Evolutionary conservation across 2,888 invertebrate species (phyloP).

Genomic region (Ferdinandea cuprea): DNA sequence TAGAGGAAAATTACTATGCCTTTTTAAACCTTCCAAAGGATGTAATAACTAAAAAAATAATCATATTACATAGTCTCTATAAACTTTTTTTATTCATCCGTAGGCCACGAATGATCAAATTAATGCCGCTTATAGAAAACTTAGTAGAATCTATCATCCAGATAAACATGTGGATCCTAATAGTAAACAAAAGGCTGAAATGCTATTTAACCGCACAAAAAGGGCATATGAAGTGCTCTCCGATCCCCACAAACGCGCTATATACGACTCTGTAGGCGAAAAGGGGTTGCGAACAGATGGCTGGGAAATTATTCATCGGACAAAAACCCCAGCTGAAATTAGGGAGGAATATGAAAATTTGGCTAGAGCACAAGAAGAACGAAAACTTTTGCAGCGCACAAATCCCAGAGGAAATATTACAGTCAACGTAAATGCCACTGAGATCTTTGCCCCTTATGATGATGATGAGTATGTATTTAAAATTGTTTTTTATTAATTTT

Average conservation of each 20-base stretch:
- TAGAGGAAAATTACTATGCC: constrained; percentile 94
- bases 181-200: constrained; percentile 94
- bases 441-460: constrained; percentile 93
- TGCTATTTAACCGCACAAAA: constrained; percentile 95
- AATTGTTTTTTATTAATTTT: too few species aligned
- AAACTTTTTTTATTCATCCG: constrained; percentile 34
- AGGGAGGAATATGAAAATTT: constrained; percentile 97
- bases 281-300: constrained; percentile 96
- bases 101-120: constrained; percentile 97
- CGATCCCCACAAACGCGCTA: constrained; percentile 96
- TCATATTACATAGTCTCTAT: too few species aligned
- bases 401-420: constrained; percentile 95
- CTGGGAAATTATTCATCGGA: constrained; percentile 96
- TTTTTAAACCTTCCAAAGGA: constrained; percentile 93
- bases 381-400: constrained; percentile 93
- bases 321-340: constrained; percentile 97
- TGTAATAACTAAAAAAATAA: constrained; percentile 85
- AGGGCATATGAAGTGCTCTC: constrained; percentile 97
- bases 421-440: constrained; percentile 95
- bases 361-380: constrained; percentile 92
- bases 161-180: constrained; percentile 95
- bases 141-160: constrained; percentile 97
- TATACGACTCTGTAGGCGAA: constrained; percentile 95
- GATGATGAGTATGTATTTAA: constrained; percentile 84
- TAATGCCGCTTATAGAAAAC: constrained; percentile 94